Conservation (phyloP, 1,140 invertebrate genomes). For the Drosophila littoralis region DNA sequence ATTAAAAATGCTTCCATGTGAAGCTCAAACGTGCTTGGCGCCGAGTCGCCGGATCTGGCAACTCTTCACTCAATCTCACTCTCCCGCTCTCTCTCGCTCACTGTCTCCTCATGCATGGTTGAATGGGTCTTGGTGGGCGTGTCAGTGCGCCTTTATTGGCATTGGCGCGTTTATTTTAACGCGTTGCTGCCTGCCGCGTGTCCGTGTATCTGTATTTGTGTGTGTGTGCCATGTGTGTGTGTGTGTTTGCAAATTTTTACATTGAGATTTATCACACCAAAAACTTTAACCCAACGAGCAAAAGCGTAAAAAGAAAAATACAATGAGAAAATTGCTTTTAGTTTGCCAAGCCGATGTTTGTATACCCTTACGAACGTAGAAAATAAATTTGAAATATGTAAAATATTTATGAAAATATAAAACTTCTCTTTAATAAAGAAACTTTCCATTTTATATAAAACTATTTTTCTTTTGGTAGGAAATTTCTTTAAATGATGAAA, state of each 20-base stretch:
- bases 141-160: conserved; percentile 49
- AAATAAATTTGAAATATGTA: background rate
- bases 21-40: conserved; percentile 75
- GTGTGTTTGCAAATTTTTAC: conserved; percentile 70
- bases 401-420: background rate
- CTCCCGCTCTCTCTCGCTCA: background rate
- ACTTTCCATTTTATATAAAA: too few relatives aligned
- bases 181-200: conserved; percentile 27
- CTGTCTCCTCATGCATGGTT: conserved; percentile 5
- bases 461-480: too few relatives aligned
- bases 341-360: background rate
- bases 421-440: too few relatives aligned
- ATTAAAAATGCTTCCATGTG: conserved; percentile 82
- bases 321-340: background rate
- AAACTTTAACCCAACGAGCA: conserved; percentile 57
- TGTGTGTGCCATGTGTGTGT: conserved; percentile 24
- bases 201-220: conserved; percentile 37
- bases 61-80: conserved; percentile 6
- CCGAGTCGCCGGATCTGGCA: conserved; percentile 26
- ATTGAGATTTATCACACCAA: conserved; percentile 78
- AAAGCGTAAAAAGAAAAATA: conserved; percentile 17
- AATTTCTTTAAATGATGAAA: too few relatives aligned
- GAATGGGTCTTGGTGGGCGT: conserved; percentile 17
- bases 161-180: conserved; percentile 51
- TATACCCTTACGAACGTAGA: conserved; percentile 6